Base-by-base conservation (phyloP, 1,140 invertebrate species). In the Trichonephila clavipes region DNA sequence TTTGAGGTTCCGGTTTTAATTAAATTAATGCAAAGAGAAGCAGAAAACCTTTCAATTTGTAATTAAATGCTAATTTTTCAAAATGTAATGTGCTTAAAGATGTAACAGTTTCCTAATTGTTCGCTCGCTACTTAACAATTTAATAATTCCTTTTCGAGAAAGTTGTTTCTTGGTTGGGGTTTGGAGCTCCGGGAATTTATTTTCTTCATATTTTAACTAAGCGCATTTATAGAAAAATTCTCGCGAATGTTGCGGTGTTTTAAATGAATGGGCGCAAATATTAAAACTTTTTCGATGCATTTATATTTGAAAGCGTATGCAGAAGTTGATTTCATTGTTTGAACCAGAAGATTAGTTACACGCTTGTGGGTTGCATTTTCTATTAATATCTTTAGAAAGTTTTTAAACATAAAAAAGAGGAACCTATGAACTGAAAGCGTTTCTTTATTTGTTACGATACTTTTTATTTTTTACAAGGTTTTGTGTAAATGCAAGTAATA, bases 21-120 rank as follows among this genome's bases (percentile, higher is more conserved):
- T 87, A 87, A 87, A 62, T 87, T 87, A 87, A 61, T 34, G 82
- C 14, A 44, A 18, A 51, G 44, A 58, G 58, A 51, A 59, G 58
- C 44, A 51, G 40, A 83, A 85, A 59, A 61, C 28, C 51, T 62
- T 87, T 87, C 85, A 87, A 87, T 87, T 87, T 87, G 85, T 87
- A 87, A 87, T 87, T 87, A 64, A 87, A 87, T 62, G 85, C 59
- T 87, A 62, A 87, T 87, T 87, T 87, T 87, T 87, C 28, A 62
- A 62, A 58, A 62, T 87, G 59, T 62, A 87, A 87, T 61, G n/a
- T 87, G 85, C 59, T 87, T 87, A 87, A 40, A 62, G 85, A 61
- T 87, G 85, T 28, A 61, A 40, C 59, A 64, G 85, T 61, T 87
- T 61, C 59, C 59, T 87, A 87, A 87, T 87, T 87, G 85, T 61